A percentile compares a stretch with the other conserved stretches of the same genome.
Conservation (phyloP, 2,888 invertebrate species). For the Caenorhabditis sp. region DNA sequence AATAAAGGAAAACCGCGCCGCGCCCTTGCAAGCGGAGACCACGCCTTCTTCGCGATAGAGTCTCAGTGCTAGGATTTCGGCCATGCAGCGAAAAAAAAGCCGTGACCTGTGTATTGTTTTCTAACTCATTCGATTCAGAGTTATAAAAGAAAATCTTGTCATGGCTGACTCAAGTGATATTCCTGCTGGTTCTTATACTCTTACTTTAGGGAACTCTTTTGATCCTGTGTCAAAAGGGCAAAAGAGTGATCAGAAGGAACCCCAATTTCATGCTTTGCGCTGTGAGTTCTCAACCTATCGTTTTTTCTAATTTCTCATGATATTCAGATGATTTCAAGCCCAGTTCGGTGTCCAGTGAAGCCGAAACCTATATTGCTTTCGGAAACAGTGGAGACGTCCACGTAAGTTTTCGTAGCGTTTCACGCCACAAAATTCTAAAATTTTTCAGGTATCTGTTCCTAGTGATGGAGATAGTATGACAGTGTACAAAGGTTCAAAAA, state of each 20-base stretch:
- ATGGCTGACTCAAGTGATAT: constrained; percentile 71
- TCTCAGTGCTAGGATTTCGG: too few species aligned
- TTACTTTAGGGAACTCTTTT: constrained; percentile 75
- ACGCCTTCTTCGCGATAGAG: too few species aligned
- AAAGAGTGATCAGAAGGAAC: constrained; percentile 22
- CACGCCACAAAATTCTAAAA: constrained; percentile 38
- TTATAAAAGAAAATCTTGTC: neutral
- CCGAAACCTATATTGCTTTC: constrained; percentile 77
- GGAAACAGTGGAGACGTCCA: constrained; percentile 77
- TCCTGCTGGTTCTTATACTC: constrained; percentile 75
- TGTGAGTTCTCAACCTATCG: constrained; percentile 62
- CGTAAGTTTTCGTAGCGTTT: constrained; percentile 56
- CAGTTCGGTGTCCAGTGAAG: constrained; percentile 71
- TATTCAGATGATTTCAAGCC: constrained; percentile 80
- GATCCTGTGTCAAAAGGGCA: constrained; percentile 20
- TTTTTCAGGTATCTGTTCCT: constrained; percentile 69
- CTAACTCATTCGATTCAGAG: neutral
- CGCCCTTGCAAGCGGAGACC: constrained; percentile 14
- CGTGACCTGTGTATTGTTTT: too few species aligned
- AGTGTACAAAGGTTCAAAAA: constrained; percentile 79
- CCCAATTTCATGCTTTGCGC: constrained; percentile 72
- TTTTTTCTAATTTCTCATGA: neutral
- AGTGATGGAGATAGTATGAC: constrained; percentile 75
- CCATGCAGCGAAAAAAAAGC: neutral
- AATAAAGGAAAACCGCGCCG: constrained; percentile 5